Evolutionary conservation across 2,797 vertebrate species (phyloP).

Genomic region (Triplophysa yarkandensis): DNA sequence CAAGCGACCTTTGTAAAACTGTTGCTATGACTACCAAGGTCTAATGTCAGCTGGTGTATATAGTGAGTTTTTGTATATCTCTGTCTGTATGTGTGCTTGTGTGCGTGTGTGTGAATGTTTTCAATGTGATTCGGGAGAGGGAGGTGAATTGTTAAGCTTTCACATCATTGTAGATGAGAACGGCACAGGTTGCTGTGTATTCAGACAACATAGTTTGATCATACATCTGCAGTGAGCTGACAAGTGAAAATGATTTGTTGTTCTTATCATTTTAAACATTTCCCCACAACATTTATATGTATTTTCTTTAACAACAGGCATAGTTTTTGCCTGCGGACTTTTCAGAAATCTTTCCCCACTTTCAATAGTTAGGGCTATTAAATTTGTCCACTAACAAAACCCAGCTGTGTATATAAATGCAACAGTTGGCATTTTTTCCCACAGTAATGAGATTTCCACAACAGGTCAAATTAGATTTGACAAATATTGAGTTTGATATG

Average conservation of each 20-base stretch:
- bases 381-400: neutral
- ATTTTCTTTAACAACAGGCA: neutral
- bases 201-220: neutral
- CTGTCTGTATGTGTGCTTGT: no score
- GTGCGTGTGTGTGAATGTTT: conserved; percentile 7
- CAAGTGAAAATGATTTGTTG: no score
- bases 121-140: conserved; percentile 26
- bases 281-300: neutral
- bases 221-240: neutral
- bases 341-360: neutral
- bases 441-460: neutral
- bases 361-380: neutral
- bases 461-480: neutral
- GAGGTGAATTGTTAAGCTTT: conserved; percentile 34
- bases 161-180: neutral
- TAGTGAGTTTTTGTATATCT: conserved; percentile 15
- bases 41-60: conserved; percentile 34
- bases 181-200: neutral
- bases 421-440: neutral
- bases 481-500: neutral
- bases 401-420: neutral
- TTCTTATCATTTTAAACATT: neutral
- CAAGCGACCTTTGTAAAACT: conserved; percentile 41
- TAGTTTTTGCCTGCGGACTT: neutral
- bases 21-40: conserved; percentile 57